Conservation (phyloP, 2,113 vertebrate species). For the Copsychus sechellarum region DNA sequence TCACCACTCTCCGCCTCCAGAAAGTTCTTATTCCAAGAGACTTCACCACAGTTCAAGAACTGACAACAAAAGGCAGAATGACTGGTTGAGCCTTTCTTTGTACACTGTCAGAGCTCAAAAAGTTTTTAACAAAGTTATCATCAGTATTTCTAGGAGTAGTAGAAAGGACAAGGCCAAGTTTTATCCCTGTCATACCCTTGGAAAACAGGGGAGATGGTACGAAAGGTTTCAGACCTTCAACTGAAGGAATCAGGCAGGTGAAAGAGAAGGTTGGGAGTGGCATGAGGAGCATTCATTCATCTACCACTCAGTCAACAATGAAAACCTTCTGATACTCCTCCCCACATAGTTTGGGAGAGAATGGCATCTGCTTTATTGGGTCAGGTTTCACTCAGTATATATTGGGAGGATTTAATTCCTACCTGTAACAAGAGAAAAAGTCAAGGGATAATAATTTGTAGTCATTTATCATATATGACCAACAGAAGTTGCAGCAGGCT, state of each 20-base stretch:
- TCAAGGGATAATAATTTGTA: background rate
- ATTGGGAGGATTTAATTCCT: slow-evolving; percentile 4
- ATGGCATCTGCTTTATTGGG: background rate
- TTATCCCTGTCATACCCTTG: background rate
- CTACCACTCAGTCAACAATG: background rate
- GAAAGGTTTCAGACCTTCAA: background rate
- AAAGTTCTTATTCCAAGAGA: background rate
- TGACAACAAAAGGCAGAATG: background rate
- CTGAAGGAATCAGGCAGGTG: background rate
- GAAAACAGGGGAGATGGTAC: background rate
- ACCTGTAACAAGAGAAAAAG: background rate
- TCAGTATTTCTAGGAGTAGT: background rate
- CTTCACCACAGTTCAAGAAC: background rate
- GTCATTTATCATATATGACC: background rate
- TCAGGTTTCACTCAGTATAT: background rate
- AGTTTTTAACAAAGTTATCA: background rate
- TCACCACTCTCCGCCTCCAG: background rate
- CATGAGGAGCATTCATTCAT: background rate
- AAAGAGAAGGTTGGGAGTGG: background rate
- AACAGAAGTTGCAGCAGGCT: background rate
- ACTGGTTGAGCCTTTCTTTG: background rate
- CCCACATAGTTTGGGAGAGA: background rate
- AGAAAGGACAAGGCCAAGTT: background rate
- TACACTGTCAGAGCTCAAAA: background rate
- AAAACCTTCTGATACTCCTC: background rate